These are phyloP conservation scores for Drosophila sulfurigaster DNA, from an alignment of 1,140 invertebrate genomes.

Conservation along the genomic window DNA sequence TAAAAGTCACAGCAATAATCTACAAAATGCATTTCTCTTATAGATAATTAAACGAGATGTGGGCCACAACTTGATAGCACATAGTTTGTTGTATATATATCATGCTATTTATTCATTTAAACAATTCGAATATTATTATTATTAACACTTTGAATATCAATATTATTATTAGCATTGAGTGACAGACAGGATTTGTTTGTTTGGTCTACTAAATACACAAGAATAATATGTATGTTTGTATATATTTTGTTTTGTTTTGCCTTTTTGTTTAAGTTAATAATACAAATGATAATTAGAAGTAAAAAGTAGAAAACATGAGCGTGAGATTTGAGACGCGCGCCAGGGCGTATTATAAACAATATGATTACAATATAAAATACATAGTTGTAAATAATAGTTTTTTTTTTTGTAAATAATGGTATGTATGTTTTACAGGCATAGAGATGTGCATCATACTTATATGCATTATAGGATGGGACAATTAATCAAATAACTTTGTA, in stretches of 20 bases:
- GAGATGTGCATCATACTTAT: constrained; percentile 10
- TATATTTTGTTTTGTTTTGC: too few species aligned
- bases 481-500: constrained; percentile 7
- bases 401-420: constrained; percentile 64
- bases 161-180: constrained; percentile 72
- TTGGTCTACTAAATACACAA: constrained; percentile 72
- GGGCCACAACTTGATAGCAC: neutral
- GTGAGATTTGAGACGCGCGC: constrained; percentile 71
- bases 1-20: constrained; percentile 2
- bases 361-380: constrained; percentile 64
- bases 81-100: constrained; percentile 61
- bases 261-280: constrained; percentile 65
- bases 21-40: constrained; percentile 7
- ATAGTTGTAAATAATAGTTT: constrained; percentile 67
- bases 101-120: constrained; percentile 79
- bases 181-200: constrained; percentile 72
- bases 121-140: constrained; percentile 83
- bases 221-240: constrained; percentile 20
- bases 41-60: constrained; percentile 9
- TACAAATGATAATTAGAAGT: constrained; percentile 64
- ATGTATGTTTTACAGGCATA: constrained; percentile 55
- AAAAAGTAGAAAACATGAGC: constrained; percentile 53
- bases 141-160: constrained; percentile 78
- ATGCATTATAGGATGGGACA: constrained; percentile 22
- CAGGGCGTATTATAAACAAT: constrained; percentile 67